Percentiles rank a stretch among this genome's conserved stretches.
Conservation (phyloP, 2,888 invertebrate genomes). For the Nymphalis c-album region DNA sequence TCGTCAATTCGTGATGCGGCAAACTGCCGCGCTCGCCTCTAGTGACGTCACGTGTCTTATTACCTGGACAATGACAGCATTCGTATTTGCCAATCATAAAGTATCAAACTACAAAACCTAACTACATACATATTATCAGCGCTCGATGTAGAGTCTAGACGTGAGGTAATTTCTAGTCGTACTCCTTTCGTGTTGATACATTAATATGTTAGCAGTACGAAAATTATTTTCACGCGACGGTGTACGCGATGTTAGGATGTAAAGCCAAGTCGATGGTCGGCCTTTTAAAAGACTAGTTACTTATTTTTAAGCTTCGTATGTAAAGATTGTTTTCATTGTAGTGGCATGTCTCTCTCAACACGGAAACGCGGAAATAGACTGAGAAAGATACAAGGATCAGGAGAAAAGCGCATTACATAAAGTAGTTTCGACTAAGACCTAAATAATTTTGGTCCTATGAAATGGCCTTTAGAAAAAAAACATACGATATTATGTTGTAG, state of each 20-base stretch:
- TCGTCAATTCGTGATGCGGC: slow-evolving; percentile 54
- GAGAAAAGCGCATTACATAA: background rate
- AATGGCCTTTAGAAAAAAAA: slow-evolving; percentile 46
- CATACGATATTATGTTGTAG: slow-evolving; percentile 5
- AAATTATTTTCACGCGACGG: slow-evolving; percentile 63
- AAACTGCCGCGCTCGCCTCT: slow-evolving; percentile 27
- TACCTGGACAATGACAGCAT: background rate
- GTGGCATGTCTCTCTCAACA: slow-evolving; percentile 64
- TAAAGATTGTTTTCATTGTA: slow-evolving; percentile 64
- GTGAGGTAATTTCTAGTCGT: slow-evolving; percentile 73
- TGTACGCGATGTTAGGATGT: slow-evolving; percentile 53
- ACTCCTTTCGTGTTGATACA: slow-evolving; percentile 76
- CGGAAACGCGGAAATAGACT: slow-evolving; percentile 38
- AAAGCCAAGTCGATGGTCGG: slow-evolving; percentile 65
- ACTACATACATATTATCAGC: slow-evolving; percentile 7
- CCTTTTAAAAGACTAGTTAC: slow-evolving; percentile 76
- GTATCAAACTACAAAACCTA: slow-evolving; percentile 2
- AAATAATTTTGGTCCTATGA: slow-evolving; percentile 52
- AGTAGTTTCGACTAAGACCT: background rate
- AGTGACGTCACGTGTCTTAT: slow-evolving; percentile 6
- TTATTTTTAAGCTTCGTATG: slow-evolving; percentile 74
- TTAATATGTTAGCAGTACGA: slow-evolving; percentile 79
- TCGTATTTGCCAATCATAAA: background rate
- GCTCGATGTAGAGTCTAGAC: slow-evolving; percentile 37
- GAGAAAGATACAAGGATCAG: slow-evolving; percentile 25